phyloP scores from a whole-genome alignment of 2,888 invertebrate genomes.

The Drosophila colorata region DNA sequence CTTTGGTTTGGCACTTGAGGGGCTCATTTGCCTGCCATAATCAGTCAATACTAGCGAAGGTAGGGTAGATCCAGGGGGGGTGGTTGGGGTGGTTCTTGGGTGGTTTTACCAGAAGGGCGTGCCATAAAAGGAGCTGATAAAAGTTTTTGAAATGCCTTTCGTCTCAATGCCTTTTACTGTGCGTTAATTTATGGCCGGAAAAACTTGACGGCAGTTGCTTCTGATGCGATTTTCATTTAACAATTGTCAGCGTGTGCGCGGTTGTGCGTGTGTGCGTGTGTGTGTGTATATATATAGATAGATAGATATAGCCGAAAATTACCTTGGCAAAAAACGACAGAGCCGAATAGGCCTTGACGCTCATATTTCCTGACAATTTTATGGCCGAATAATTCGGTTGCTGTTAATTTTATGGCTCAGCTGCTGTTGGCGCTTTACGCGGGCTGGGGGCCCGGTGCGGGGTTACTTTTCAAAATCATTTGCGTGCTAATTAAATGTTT shows the following conservation, averaged over 20 bases:
- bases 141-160: slow-evolving; percentile 60
- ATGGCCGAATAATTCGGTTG: slow-evolving; percentile 68
- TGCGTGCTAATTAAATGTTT: slow-evolving; percentile 69
- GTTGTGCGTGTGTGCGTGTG: neutral
- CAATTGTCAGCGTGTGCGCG: slow-evolving; percentile 35
- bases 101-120: slow-evolving; percentile 10
- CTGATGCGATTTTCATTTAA: slow-evolving; percentile 42
- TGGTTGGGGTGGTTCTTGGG: no score
- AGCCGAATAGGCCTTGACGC: slow-evolving; percentile 43
- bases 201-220: slow-evolving; percentile 36
- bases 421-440: neutral
- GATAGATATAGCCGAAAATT: slow-evolving; percentile 18
- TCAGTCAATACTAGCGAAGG: slow-evolving; percentile 57
- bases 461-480: slow-evolving; percentile 53
- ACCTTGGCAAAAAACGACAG: slow-evolving; percentile 29
- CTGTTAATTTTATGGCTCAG: slow-evolving; percentile 51
- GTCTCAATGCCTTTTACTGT: slow-evolving; percentile 53
- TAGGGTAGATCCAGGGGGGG: neutral
- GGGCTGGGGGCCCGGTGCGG: neutral
- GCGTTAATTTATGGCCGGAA: slow-evolving; percentile 67
- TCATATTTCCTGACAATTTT: slow-evolving; percentile 63
- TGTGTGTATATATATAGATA: neutral
- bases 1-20: slow-evolving; percentile 53
- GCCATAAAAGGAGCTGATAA: slow-evolving; percentile 64
- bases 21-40: slow-evolving; percentile 66